Evolutionary conservation across 2,113 vertebrate species (phyloP), one percentile per base, ranked within the genome.

Genomic region (Bagarius yarrelli): DNA sequence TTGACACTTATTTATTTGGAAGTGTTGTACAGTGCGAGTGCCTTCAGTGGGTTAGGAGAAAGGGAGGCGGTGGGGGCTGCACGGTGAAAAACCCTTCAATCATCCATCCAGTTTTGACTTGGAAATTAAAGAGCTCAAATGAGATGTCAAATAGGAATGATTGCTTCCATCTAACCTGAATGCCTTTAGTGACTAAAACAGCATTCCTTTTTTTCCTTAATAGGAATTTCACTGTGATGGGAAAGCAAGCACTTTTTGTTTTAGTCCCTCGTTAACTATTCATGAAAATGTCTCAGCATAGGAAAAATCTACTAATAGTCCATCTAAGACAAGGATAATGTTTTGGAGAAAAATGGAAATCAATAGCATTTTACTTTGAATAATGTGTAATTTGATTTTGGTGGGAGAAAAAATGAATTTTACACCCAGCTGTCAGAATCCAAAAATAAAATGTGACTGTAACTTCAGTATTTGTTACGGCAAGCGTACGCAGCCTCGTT

Each of bases 101-200:
- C 79, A 83, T 77, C 59, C 21, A 50, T 72, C 73, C 76, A 64
- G 40, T 59, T 83, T 80, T 78, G 73, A 78, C 72, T 61, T 80
- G 83, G 73, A 80, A 79, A 80, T 77, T 55, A 72, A 76, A 66
- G 57, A 67, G 84, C 71, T 64, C 74, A 85, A 85, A 85, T 85
- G 84, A 85, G 81, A 81, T 83, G 78, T 83, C 84, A 85, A 71
- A 76, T 44, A 85, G 78, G 64, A 85, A 85, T 83, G 81, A 85
- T 83, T 81, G 81, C 84, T 73, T 85, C 78, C 84, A 78, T 83
- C 57, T 66, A 76, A 81, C 82, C 56, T 74, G 70, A 83, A 85
- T 81, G 66, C 75, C 64, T 73, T 44, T 72, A 61, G 67, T 66
- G 67, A 77, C 53, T 80, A 64, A 73, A 80, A 53, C 66, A 57